A percentile compares a stretch with the other conserved stretches of the same genome.
Evolutionary conservation across 2,797 vertebrate genomes (phyloP).

Genomic region (Thaleichthys pacificus): DNA sequence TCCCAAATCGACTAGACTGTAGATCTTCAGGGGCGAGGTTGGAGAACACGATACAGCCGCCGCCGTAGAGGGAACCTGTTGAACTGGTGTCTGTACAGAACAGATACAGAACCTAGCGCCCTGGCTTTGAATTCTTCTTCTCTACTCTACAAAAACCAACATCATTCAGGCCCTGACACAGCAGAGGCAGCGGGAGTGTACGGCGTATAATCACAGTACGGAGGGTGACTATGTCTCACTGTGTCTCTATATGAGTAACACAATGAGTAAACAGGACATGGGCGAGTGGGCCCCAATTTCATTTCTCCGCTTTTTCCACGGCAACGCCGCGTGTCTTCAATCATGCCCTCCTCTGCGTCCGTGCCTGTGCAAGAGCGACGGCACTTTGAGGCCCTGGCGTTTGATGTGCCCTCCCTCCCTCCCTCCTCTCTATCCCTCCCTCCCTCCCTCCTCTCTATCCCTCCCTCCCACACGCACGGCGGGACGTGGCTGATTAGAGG

Average conservation of each 20-base stretch:
- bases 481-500: too few relatives aligned
- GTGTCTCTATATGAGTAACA: conserved; percentile 28
- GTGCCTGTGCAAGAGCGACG: conserved; percentile 37
- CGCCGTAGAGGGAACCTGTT: not conserved
- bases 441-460: too few relatives aligned
- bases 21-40: too few relatives aligned
- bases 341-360: conserved; percentile 16
- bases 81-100: not conserved
- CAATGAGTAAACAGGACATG: conserved; percentile 26
- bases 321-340: conserved; percentile 37
- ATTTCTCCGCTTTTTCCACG: conserved; percentile 40
- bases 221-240: not conserved
- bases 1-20: too few relatives aligned
- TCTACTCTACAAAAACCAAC: not conserved
- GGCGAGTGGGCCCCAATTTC: conserved; percentile 41
- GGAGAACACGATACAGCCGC: not conserved
- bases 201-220: conserved; percentile 41
- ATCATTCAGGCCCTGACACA: not conserved
- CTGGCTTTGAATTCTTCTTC: not conserved
- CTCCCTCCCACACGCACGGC: too few relatives aligned
- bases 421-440: not conserved
- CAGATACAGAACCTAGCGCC: not conserved
- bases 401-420: conserved; percentile 46
- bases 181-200: conserved; percentile 38
- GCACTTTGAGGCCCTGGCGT: conserved; percentile 55